These are phyloP conservation scores for Drosophila suzukii DNA, from an alignment of 1,140 invertebrate genomes.

Conservation along the genomic window DNA sequence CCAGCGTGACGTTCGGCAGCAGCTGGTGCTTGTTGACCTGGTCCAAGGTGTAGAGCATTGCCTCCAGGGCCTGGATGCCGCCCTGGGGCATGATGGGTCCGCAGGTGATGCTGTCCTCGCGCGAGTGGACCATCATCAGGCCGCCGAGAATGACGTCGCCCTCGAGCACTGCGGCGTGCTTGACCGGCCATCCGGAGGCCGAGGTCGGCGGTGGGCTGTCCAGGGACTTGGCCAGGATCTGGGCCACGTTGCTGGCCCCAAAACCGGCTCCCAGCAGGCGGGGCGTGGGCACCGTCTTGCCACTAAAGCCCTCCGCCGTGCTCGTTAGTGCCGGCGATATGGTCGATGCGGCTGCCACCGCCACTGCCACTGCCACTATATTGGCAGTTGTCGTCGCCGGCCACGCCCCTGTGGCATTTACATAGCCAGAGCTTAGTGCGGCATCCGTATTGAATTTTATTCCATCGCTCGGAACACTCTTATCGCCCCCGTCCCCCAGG, in stretches of 20 bases:
- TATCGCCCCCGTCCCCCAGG: conserved; percentile 27
- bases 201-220: conserved; percentile 31
- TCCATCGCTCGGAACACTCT: conserved; percentile 24
- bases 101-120: conserved; percentile 93
- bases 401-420: conserved; percentile 24
- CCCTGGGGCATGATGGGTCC: conserved; percentile 98
- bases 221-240: conserved; percentile 42
- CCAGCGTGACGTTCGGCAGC: conserved; percentile 92
- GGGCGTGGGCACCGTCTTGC: conserved; percentile 51
- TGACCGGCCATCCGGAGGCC: conserved; percentile 90
- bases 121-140: conserved; percentile 97
- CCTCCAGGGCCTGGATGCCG: conserved; percentile 95
- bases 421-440: conserved; percentile 41
- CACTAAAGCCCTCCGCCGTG: conserved; percentile 7
- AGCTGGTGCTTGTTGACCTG: conserved; percentile 89
- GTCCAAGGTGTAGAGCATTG: conserved; percentile 96
- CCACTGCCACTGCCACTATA: conserved; percentile 17
- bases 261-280: conserved; percentile 19
- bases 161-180: conserved; percentile 92
- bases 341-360: conserved; percentile 6
- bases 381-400: conserved; percentile 21
- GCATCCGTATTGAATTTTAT: conserved; percentile 43
- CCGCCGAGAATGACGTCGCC: conserved; percentile 95
- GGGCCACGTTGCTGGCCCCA: conserved; percentile 17
- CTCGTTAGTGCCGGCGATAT: conserved; percentile 20